Evolutionary conservation across 2,888 invertebrate genomes (phyloP).

Genomic region (Chymomyza caudatula): DNA sequence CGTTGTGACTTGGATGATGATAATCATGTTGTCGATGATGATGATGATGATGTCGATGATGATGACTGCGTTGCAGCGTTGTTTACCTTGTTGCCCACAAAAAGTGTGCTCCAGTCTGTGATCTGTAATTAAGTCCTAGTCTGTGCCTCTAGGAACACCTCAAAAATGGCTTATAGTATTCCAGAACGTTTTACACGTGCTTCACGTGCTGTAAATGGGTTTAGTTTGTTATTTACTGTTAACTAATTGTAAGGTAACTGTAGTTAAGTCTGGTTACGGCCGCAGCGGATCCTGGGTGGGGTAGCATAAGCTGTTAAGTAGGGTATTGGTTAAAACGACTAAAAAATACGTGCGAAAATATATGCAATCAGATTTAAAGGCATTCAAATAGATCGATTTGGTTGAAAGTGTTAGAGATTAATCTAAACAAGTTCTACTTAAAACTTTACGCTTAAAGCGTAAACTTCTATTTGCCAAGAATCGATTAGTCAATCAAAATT

Average conservation of each 20-base stretch:
- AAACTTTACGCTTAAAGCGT: no score
- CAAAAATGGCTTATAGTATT: not conserved
- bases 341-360: no score
- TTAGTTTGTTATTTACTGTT: not conserved
- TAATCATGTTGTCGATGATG: not conserved
- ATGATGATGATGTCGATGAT: not conserved
- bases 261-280: not conserved
- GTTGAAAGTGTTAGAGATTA: no score
- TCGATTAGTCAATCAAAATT: no score
- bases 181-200: not conserved
- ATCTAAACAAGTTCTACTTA: no score
- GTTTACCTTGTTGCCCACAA: constrained; percentile 37
- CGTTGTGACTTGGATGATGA: constrained; percentile 2
- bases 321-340: no score
- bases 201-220: not conserved
- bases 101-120: not conserved
- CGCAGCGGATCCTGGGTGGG: no score
- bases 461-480: no score
- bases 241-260: not conserved
- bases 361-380: no score
- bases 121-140: not conserved
- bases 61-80: constrained; percentile 28
- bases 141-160: not conserved
- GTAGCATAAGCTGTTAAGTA: no score
- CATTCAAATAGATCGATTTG: no score